These are phyloP conservation scores for Megathymus violae DNA, from an alignment of 1,140 invertebrate genomes.

Conservation along the genomic window DNA sequence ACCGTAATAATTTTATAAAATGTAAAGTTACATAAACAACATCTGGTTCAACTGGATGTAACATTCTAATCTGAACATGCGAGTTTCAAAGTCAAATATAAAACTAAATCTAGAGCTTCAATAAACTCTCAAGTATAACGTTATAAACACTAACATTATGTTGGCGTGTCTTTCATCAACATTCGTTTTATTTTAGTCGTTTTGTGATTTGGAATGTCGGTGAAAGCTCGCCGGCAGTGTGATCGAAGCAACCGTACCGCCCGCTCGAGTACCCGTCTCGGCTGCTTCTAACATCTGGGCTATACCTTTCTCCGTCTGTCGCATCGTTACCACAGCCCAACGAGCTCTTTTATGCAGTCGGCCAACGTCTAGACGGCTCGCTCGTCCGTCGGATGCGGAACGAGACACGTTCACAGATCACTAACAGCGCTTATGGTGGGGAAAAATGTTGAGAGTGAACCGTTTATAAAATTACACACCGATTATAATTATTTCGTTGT, in stretches of 20 bases:
- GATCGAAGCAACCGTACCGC: background rate
- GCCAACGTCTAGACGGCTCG: too few species aligned
- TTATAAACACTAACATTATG: slow-evolving; percentile 36
- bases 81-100: slow-evolving; percentile 36
- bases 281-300: background rate
- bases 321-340: too few species aligned
- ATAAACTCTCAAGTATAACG: slow-evolving; percentile 38
- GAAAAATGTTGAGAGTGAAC: too few species aligned
- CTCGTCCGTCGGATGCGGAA: too few species aligned
- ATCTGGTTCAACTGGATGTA: slow-evolving; percentile 34
- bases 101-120: slow-evolving; percentile 40
- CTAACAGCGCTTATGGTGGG: too few species aligned
- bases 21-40: slow-evolving; percentile 59
- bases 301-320: too few species aligned
- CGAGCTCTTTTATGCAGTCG: too few species aligned
- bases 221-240: slow-evolving; percentile 29
- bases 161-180: slow-evolving; percentile 38
- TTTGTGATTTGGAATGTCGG: slow-evolving; percentile 32
- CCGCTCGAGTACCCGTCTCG: background rate
- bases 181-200: slow-evolving; percentile 21
- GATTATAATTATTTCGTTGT: too few species aligned
- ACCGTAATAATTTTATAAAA: slow-evolving; percentile 41
- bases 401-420: too few species aligned
- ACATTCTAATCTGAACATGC: slow-evolving; percentile 25
- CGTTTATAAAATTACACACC: too few species aligned